Evolutionary conservation across 2,888 invertebrate species (phyloP).

Genomic region (Drosophila infuscata): DNA sequence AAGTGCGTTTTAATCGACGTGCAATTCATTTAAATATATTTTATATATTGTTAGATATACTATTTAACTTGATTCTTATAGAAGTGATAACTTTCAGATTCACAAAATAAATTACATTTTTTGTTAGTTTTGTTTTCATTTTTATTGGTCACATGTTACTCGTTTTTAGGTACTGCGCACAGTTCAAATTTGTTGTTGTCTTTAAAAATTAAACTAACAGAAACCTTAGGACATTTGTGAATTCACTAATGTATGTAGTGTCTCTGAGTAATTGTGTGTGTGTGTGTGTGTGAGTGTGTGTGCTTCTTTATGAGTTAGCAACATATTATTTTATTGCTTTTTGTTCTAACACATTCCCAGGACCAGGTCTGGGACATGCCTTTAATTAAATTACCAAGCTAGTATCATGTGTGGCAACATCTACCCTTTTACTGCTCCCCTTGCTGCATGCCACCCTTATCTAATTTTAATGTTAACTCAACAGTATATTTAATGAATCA

Average conservation of each 20-base stretch:
- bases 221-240: constrained; percentile 61
- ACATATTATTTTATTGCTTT: constrained; percentile 69
- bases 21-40: constrained; percentile 35
- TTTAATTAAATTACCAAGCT: constrained; percentile 68
- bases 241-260: constrained; percentile 13
- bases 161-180: constrained; percentile 72
- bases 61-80: constrained; percentile 32
- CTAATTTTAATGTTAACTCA: constrained; percentile 74
- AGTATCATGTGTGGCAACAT: constrained; percentile 49
- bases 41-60: constrained; percentile 5
- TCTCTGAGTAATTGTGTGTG: constrained; percentile 23
- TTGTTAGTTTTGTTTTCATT: constrained; percentile 25
- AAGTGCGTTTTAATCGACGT: constrained; percentile 50
- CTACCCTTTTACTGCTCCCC: constrained; percentile 42
- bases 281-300: constrained; percentile 14
- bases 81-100: constrained; percentile 3
- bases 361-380: constrained; percentile 33
- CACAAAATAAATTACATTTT: constrained; percentile 23
- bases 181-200: constrained; percentile 60
- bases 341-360: constrained; percentile 55
- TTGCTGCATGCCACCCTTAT: constrained; percentile 18
- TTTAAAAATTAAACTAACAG: constrained; percentile 60
- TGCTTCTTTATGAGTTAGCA: constrained; percentile 42
- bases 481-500: constrained; percentile 40
- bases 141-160: constrained; percentile 76